Base-by-base conservation (phyloP, 2,113 vertebrate genomes). In the Coregonus clupeaformis region DNA sequence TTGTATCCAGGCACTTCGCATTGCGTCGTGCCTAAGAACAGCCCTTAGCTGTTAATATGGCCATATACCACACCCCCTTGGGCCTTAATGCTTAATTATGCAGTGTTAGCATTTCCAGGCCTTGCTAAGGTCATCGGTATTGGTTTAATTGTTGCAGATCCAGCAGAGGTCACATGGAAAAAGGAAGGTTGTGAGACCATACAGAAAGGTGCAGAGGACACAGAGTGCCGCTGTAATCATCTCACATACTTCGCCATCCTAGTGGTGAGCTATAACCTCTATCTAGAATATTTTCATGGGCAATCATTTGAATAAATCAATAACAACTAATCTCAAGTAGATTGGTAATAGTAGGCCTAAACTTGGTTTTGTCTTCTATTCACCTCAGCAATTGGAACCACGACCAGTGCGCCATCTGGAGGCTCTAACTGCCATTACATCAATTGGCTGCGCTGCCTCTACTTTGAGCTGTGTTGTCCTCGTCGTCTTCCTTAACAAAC, bases 191-290 rank as follows among this genome's bases (percentile, higher is more conserved):
- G 93, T 73, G 2, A 59, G 13, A 93, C 91, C 0, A 0, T 6
- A 0, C 12, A 9, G 30, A 81, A 5, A 7, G 81, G 78, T 27
- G 7, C 1, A 0, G 7, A 66, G 2, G 73, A 84, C 74, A 94
- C 92, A 0, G 90, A 91, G 68, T 94, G 93, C 55, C 67, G 11
- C 22, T 94, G 93, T 55, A 78, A 91, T 71, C 93, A 94, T 57
- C 86, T 94, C 66, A 94, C 93, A 0, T 94, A 92, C 86, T 93
- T 94, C 71, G 71, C 90, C 59, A 84, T 94, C 24, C 89, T 94
- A 24, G 90, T 94, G 91, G 93, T 94, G 69, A 90, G 91, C 59
- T 55, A 25, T 65, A 32, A 16, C 29, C 16, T 45, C 18, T 20
- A 25, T 71, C 24, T 27, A 18, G 13, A 52, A 52, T 52, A 52